A percentile compares a stretch with the other conserved stretches of the same genome.
These are phyloP conservation scores for Chaetodon auriga DNA, from an alignment of 2,113 vertebrate species.

Conservation along the genomic window DNA sequence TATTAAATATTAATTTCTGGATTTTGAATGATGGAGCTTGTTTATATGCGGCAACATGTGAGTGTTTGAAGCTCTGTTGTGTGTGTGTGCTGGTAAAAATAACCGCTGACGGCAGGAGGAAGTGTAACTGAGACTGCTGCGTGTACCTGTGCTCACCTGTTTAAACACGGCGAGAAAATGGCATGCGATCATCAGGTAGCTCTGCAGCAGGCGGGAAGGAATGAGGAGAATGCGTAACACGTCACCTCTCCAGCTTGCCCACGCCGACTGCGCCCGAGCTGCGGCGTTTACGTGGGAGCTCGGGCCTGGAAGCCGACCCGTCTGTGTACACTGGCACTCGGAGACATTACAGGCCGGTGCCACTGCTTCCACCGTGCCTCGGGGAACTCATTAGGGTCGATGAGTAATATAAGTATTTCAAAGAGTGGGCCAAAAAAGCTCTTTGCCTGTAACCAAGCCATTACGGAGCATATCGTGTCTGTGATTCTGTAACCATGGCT, in stretches of 20 bases:
- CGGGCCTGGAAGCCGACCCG: neutral
- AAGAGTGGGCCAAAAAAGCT: constrained; percentile 64
- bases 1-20: neutral
- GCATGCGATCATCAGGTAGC: constrained; percentile 49
- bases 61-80: fast-evolving
- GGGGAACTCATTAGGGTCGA: constrained; percentile 65
- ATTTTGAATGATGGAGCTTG: neutral
- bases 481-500: constrained; percentile 54
- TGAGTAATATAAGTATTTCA: constrained; percentile 68
- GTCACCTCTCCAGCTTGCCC: constrained; percentile 46
- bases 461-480: constrained; percentile 37
- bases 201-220: constrained; percentile 30
- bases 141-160: neutral
- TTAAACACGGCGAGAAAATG: constrained; percentile 79
- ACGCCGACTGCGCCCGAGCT: constrained; percentile 2
- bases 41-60: neutral
- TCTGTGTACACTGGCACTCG: constrained; percentile 42
- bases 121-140: constrained; percentile 12
- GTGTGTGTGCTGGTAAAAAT: neutral
- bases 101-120: constrained; percentile 1
- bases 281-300: constrained; percentile 44
- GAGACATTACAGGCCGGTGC: constrained; percentile 40
- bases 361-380: constrained; percentile 48
- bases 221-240: constrained; percentile 50
- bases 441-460: constrained; percentile 34